phyloP scores from a whole-genome alignment of 2,888 invertebrate species.

The Aphodius sticticus region DNA sequence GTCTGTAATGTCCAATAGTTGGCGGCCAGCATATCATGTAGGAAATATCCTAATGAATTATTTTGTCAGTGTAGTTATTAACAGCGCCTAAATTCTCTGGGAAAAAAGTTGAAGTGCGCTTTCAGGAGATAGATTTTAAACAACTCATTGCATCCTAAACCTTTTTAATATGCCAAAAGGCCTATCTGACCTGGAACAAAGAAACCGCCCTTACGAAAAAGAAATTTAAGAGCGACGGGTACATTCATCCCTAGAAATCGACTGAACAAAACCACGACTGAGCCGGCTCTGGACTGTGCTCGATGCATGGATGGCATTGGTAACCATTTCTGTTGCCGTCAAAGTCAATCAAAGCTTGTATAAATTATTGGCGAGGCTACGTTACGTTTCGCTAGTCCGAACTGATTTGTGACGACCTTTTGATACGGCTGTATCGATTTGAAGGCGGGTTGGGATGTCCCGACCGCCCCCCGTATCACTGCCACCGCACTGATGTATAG shows the following conservation, averaged over 20 bases:
- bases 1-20: too few relatives aligned
- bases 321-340: neutral
- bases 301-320: neutral
- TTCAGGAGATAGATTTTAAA: too few relatives aligned
- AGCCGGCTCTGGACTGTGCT: conserved; percentile 22
- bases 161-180: too few relatives aligned
- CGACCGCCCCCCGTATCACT: conserved; percentile 24
- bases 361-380: conserved; percentile 34
- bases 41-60: too few relatives aligned
- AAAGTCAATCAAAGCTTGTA: conserved; percentile 35
- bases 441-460: conserved; percentile 17
- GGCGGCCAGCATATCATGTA: too few relatives aligned
- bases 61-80: too few relatives aligned
- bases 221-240: neutral
- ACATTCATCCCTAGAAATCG: conserved; percentile 6
- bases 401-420: conserved; percentile 40
- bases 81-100: too few relatives aligned
- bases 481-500: conserved; percentile 27
- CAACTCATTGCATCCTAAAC: too few relatives aligned
- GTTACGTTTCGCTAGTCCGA: conserved; percentile 36
- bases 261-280: too few relatives aligned
- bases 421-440: conserved; percentile 38
- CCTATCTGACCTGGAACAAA: too few relatives aligned
- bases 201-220: too few relatives aligned
- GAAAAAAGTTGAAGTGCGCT: too few relatives aligned